Evolutionary conservation across 2,888 invertebrate genomes (phyloP), one percentile per base, ranked within the genome.

Genomic region (Aromia moschata): DNA sequence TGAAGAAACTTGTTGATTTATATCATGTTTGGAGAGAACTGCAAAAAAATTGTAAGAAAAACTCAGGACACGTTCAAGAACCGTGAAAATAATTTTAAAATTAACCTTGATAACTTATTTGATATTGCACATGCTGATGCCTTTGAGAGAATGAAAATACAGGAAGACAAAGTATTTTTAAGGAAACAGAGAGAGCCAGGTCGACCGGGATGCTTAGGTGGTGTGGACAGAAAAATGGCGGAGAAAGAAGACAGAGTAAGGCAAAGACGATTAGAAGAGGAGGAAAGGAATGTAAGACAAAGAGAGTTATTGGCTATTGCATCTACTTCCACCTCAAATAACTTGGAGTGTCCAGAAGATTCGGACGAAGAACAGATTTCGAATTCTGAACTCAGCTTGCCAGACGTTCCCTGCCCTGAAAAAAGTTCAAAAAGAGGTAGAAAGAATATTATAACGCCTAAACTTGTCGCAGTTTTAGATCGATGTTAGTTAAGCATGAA

Each of bases 231-330:
- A 46, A 47, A 47, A 25, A 36, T 47, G 12, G 52, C 52, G 7
- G 52, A 20, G 37, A 52, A 41, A 52, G 52, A 45, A 47, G 43
- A 51, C 49, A 57, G 57, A 30, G 17, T 38, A 20, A 40, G 33
- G 14, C 41, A 31, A 10, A 25, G 25, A 25, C 3, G 4, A 25
- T 25, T 25, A 25, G 7, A 25, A 25, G 25, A 25, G 7, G 7
- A 25, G 25, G 7, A 25, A 25, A 25, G 7, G 7, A n/a, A n/a
- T n/a, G n/a, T n/a, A n/a, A n/a, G n/a, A n/a, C n/a, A n/a, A n/a
- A 3, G 25, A 25, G 25, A 25, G 25, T 25, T 25, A 5, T 5
- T 25, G 4, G 25, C 7, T n/a, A n/a, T n/a, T n/a, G n/a, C n/a
- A n/a, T n/a, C n/a, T n/a, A n/a, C n/a, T n/a, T n/a, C n/a, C n/a